These are phyloP conservation scores for Ips typographus DNA, from an alignment of 1,140 invertebrate species.

Conservation along the genomic window DNA sequence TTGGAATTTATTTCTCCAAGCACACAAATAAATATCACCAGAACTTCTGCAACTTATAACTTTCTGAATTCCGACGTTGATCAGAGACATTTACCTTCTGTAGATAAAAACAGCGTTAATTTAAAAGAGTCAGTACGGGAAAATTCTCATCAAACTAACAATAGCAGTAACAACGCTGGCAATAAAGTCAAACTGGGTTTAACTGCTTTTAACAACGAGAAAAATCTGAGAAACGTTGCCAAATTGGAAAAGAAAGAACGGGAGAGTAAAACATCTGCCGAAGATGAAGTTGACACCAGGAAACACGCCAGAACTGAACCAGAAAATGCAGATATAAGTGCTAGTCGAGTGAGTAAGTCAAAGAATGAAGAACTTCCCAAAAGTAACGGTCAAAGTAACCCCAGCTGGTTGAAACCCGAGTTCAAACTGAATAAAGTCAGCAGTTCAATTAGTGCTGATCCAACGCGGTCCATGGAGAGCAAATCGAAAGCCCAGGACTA, in stretches of 20 bases:
- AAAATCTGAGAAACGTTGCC: conserved; percentile 69
- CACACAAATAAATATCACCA: conserved; percentile 63
- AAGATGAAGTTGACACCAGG: not conserved
- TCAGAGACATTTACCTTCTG: conserved; percentile 39
- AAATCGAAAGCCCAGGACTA: not conserved
- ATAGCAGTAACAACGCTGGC: conserved; percentile 35
- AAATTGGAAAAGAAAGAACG: conserved; percentile 54
- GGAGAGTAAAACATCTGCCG: not conserved
- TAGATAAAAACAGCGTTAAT: conserved; percentile 28
- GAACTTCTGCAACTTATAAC: conserved; percentile 36
- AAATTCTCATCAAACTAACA: conserved; percentile 5
- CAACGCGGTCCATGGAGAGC: not conserved
- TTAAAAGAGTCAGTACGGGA: conserved; percentile 36
- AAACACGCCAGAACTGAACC: not conserved
- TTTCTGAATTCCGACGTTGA: conserved; percentile 29
- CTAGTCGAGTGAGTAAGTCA: not conserved
- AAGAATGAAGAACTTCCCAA: not conserved
- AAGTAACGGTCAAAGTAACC: not conserved
- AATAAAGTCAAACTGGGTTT: conserved; percentile 32
- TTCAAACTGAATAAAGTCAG: conserved; percentile 4
- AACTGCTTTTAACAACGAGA: conserved; percentile 64
- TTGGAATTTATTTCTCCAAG: conserved; percentile 30
- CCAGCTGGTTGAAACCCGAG: conserved; percentile 1
- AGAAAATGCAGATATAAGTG: not conserved
- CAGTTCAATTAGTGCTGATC: conserved; percentile 5